Evolutionary conservation across 2,797 vertebrate genomes (phyloP).

Genomic region (Acomys russatus): DNA sequence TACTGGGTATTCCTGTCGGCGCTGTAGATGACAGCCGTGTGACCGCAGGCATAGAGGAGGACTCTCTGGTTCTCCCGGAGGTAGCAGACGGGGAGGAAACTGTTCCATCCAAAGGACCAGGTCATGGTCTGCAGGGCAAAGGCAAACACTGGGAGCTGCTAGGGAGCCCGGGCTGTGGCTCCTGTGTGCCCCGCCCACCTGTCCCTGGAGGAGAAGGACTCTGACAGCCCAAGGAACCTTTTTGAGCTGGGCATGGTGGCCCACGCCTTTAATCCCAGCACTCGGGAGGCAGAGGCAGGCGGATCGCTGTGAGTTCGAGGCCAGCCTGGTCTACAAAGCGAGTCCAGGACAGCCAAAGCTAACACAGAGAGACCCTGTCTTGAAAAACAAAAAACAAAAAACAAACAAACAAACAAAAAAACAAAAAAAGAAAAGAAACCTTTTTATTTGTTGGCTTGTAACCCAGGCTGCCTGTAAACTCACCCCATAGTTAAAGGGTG

Average conservation of each 20-base stretch:
- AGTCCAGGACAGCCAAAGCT: no score
- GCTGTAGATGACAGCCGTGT: slow-evolving; percentile 93
- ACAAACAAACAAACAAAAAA: no score
- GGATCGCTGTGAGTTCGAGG: no score
- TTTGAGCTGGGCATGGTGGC: no score
- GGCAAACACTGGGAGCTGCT: accelerated
- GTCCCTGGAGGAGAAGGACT: not conserved
- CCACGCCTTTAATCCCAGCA: no score
- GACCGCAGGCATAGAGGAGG: slow-evolving; percentile 91
- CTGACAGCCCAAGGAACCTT: no score
- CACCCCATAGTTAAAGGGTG: not conserved
- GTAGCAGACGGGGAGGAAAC: slow-evolving; percentile 91
- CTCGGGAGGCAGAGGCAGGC: no score
- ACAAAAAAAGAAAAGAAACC: not conserved
- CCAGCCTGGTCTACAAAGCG: no score
- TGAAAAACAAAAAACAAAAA: no score
- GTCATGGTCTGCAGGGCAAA: slow-evolving; percentile 89
- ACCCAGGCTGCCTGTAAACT: not conserved
- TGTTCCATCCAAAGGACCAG: slow-evolving; percentile 94
- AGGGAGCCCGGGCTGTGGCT: accelerated
- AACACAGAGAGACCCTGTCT: no score
- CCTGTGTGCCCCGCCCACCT: accelerated
- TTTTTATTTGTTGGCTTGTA: not conserved
- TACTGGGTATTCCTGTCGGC: slow-evolving; percentile 90
- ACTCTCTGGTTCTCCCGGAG: slow-evolving; percentile 90